Base-by-base conservation (phyloP, 2,797 vertebrate species). In the Ptychobarbus kaznakovi region DNA sequence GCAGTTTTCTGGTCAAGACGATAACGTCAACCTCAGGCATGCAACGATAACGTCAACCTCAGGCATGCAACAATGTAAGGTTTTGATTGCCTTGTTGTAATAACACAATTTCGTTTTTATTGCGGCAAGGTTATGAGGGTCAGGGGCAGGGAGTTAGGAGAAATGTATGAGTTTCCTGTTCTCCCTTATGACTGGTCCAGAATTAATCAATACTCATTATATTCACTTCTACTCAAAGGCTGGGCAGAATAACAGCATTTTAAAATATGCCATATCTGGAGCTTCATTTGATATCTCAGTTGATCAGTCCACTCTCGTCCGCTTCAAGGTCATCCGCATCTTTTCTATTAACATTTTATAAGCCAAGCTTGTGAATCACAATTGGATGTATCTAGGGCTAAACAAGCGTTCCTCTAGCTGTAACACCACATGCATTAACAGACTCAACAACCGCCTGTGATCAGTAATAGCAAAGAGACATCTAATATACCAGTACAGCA, bases 151-250 rank as follows among this genome's bases (percentile, higher is more conserved):
- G 58, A 51, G 56, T 70, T 79, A 80, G 76, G 51, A 85, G 25
- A 76, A 79, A 84, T 84, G 35, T 84, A 81, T 81, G 76, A 70
- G 81, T 42, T 76, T 44, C 72, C 68, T 10, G 44, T 20, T 58
- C 46, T 66, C 69, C 46, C 6, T 1, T 81, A 61, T 77, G 77
- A 72, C 66, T 40, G 49, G 76, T 38, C 25, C 49, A 68, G 53
- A 84, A 56, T 83, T 25, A 86, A 88, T 86, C 63, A 83, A 86
- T 86, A 81, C 72, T 84, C 46, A 84, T 86, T 80, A 72, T 86
- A 72, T 84, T 38, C 51, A 3, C 65, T 46, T 69, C 46, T 28
- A 56, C 3, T 40, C 8, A 20, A 56, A 28, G 25, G 38, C 25
- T 61, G 63, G 18, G 38, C 44, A 66, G 63, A 76, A 78, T 77